Percentiles rank a stretch among this genome's conserved stretches.
Conservation (phyloP, 1,140 invertebrate genomes). For the Maniola jurtina region DNA sequence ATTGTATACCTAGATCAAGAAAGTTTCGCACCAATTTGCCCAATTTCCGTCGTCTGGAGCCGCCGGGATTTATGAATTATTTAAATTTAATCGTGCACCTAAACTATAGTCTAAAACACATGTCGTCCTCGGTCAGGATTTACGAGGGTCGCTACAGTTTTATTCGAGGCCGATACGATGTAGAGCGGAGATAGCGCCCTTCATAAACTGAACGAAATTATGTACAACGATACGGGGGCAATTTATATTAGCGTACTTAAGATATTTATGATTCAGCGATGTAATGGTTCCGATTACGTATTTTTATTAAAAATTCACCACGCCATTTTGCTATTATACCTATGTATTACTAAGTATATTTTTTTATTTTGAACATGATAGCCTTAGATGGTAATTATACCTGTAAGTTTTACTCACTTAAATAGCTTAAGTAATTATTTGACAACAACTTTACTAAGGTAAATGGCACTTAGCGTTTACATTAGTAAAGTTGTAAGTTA, state of each 20-base stretch:
- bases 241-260: constrained; percentile 7
- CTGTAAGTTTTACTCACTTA: too few relatives aligned
- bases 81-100: constrained; percentile 26
- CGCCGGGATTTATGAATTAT: constrained; percentile 31
- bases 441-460: too few relatives aligned
- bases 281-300: not conserved
- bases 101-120: constrained; percentile 29
- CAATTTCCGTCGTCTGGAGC: not conserved
- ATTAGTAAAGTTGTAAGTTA: too few relatives aligned
- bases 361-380: too few relatives aligned
- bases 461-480: too few relatives aligned
- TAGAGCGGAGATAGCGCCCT: constrained; percentile 14
- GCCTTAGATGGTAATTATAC: too few relatives aligned
- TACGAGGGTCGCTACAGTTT: constrained; percentile 29
- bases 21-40: not conserved
- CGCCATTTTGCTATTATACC: too few relatives aligned
- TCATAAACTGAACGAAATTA: constrained; percentile 22
- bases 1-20: not conserved
- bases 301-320: not conserved
- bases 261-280: not conserved
- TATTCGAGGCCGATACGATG: constrained; percentile 27
- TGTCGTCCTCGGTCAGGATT: constrained; percentile 27
- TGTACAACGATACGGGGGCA: constrained; percentile 4
- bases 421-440: too few relatives aligned
- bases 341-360: too few relatives aligned